Evolutionary conservation across 30 jellyfish, hydroid and myxozoan genomes (phyloP), one percentile per base, ranked within the genome.

Genomic region (Turritopsis dohrnii): DNA sequence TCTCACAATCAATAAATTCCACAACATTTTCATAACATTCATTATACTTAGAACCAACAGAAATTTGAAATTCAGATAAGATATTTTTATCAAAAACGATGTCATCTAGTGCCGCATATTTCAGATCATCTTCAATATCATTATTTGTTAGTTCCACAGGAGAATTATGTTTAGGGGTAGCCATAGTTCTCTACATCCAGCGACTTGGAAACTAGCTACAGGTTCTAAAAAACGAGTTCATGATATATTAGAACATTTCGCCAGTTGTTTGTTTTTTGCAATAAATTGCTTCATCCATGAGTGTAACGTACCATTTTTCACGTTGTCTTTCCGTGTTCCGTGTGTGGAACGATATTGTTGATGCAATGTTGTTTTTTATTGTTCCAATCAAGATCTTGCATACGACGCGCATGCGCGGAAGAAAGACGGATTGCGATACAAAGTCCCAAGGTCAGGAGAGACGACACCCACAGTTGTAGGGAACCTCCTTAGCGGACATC

Each of bases 21-120:
- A 24, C 60, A 18, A 80, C 87, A 24, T 80, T 54, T 80, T 65
- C 60, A 52, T 52, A 80, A 52, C 87, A 80, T 65, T 52, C 28
- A 16, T 53, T 30, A 4, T 31, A 18, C 52, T 80, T 81, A 17
- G 79, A 31, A 52, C 52, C 60, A 41, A 41, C 5, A 41, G 60
- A 13, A 41, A 41, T 41, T 41, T 41, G 60, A 41, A 41, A 29
- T 20, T 80, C 82, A 26, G 81, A 24, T 29, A 80, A 80, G 24
- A 31, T 23, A 13, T 54, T 65, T 65, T 65, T 4, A 80, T 71
- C 23, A 80, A 80, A 80, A 30, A 80, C 83, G 16, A 80, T 26
- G 28, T 80, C 87, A 80, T 80, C 87, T 22, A 29, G 18, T 54
- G 87, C 16, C 21, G 87, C 87, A 13, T 23, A 21, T 21, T 80